Evolutionary conservation across 2,797 vertebrate genomes (phyloP), one percentile per base, ranked within the genome.

Genomic region (Odontamblyopus lacepedii): DNA sequence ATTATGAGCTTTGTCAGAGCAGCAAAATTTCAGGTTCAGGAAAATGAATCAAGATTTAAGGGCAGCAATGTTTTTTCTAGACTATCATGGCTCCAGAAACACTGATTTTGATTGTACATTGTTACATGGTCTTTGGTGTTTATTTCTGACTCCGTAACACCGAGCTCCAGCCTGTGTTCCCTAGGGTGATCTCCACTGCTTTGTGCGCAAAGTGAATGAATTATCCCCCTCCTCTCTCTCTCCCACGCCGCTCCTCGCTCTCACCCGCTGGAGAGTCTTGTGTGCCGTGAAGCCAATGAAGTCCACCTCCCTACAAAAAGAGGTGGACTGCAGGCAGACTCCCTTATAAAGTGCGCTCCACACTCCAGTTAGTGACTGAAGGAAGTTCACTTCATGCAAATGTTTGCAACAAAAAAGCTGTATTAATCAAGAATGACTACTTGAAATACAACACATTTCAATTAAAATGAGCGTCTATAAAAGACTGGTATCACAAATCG

Each of bases 241-340:
- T 63, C 69, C 4, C 75, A 15, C 78, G 6, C 71, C 15, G 83
- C 55, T 51, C 73, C 74, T 73, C 82, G 76, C 86, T 78, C 74
- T 83, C 74, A 83, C 74, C 73, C 80, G 75, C 70, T 83, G 78
- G 88, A 92, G 90, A 96, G 94, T 95, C 93, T 66, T 92, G 85
- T 74, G 83, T 94, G 94, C 94, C 93, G 96, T 87, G 83, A 87
- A 91, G 89, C 87, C 90, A 96, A 96, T 97, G 95, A 95, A 96
- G 96, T 96, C 95, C 95, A 91, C 88, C 78, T 85, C 91, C 92
- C 92, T 85, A 92, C 88, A 89, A 89, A 91, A 91, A 92, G 92
- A 91, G 86, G 80, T 90, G 86, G 86, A 84, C 86, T 79, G 73
- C 35, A 55, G 44, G n/a, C 72, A 86, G 80, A 83, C 87, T 84